Base-by-base conservation (phyloP, 2,888 invertebrate species). In the Sericinus montela region DNA sequence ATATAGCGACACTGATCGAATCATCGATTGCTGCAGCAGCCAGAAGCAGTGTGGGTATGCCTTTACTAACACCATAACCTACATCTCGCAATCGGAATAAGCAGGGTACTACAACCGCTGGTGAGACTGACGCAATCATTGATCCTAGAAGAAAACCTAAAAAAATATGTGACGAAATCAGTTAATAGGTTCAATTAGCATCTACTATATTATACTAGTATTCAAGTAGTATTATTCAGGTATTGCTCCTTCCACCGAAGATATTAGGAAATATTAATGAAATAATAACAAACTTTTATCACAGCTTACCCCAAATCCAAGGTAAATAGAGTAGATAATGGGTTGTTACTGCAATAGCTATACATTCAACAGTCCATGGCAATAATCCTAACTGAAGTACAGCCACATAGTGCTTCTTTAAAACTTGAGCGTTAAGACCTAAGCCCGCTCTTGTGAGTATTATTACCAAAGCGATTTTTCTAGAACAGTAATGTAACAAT, bases 11-110 rank as follows among this genome's bases (percentile, higher is more conserved):
- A 16, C 97, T 96, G n/a, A 94, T 90, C 1, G 97, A 96, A 77
- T 97, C 97, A 66, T 97, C 97, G 42, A 97, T 93, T 51, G 96
- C 95, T 8, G 97, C 93, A 1, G 97, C 93, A 0, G 97, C 97
- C 15, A 97, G 94, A 7, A 97, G 93, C 41, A 97, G 89, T 0
- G 97, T 97, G 0, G 97, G 96, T 35, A 97, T 95, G 10, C 97
- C 97, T 86, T 96, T 95, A 28, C 93, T 92, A 0, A 94, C 93
- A 0, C 97, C 97, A 65, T 94, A 95, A 0, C 92, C 91, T 61
- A 91, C 91, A 52, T 91, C 91, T 34, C 95, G 91, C 9, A 97
- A 82, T 52, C 92, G 88, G 63, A 97, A 92, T 56, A 97, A 90
- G 62, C 95, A 94, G 0, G 97, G 96, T 0, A 97, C 97, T 7